phyloP scores from a whole-genome alignment of 2,113 vertebrate species.

The Athene cunicularia region DNA sequence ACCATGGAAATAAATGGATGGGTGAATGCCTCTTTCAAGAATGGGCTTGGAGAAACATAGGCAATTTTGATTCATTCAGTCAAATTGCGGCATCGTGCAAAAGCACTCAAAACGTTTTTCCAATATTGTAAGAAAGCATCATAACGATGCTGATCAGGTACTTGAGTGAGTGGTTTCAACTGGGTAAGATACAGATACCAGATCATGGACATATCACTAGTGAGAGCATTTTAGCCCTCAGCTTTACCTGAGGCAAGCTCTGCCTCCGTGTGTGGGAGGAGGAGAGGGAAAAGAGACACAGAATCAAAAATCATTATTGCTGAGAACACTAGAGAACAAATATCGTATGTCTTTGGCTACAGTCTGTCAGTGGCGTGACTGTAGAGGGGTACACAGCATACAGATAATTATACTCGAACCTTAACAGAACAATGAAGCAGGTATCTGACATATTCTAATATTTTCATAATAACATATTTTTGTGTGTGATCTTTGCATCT shows the following conservation, averaged over 20 bases:
- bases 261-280: not conserved
- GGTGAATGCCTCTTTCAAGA: not conserved
- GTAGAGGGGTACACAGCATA: not conserved
- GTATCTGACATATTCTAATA: not conserved
- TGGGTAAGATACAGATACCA: not conserved
- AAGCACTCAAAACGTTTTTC: slow-evolving; percentile 2
- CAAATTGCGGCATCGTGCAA: not conserved
- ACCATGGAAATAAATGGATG: not conserved
- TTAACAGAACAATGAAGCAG: not conserved
- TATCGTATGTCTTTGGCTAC: not conserved
- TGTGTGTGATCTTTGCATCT: not conserved
- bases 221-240: not conserved
- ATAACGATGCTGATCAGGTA: not conserved
- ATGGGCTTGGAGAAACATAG: not conserved
- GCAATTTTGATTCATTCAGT: not conserved
- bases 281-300: not conserved
- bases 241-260: not conserved
- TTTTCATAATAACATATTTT: not conserved
- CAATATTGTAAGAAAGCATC: not conserved
- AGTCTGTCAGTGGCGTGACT: not conserved
- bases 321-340: not conserved
- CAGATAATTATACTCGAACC: not conserved
- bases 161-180: not conserved
- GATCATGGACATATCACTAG: not conserved
- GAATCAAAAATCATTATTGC: not conserved